Conservation (phyloP, 2,888 invertebrate genomes). For the Nymphalis polychloros region DNA sequence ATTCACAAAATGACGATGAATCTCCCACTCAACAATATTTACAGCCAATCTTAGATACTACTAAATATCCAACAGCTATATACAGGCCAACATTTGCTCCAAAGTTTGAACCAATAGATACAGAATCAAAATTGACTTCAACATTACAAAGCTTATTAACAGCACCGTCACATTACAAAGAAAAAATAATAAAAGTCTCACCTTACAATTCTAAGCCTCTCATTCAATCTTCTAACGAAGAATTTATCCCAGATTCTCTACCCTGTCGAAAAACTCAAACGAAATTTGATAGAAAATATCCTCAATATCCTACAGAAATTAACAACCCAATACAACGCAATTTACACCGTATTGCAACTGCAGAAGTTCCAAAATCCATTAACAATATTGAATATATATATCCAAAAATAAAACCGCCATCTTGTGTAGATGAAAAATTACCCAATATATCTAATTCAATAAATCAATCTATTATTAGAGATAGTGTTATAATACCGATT, state of each 20-base stretch:
- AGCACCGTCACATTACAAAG: neutral
- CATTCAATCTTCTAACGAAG: neutral
- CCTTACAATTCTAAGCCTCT: slow-evolving; percentile 1
- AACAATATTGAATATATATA: neutral
- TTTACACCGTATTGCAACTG: neutral
- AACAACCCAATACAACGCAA: neutral
- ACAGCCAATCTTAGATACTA: neutral
- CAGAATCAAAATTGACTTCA: neutral
- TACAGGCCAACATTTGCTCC: neutral
- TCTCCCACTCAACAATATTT: neutral
- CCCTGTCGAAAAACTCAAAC: neutral
- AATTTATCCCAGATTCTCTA: neutral
- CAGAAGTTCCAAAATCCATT: neutral
- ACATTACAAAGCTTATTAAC: neutral
- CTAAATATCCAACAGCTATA: neutral
- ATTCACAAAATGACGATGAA: neutral
- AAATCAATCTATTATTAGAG: no score
- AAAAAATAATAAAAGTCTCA: slow-evolving; percentile 2
- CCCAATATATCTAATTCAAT: no score
- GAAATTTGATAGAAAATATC: neutral
- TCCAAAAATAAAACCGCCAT: neutral
- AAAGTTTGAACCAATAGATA: neutral
- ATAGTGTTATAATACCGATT: slow-evolving; percentile 13
- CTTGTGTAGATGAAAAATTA: no score
- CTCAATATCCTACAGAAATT: neutral